These are phyloP conservation scores for Drosophila aff. DNA, from an alignment of 1,140 invertebrate species.

Conservation along the genomic window DNA sequence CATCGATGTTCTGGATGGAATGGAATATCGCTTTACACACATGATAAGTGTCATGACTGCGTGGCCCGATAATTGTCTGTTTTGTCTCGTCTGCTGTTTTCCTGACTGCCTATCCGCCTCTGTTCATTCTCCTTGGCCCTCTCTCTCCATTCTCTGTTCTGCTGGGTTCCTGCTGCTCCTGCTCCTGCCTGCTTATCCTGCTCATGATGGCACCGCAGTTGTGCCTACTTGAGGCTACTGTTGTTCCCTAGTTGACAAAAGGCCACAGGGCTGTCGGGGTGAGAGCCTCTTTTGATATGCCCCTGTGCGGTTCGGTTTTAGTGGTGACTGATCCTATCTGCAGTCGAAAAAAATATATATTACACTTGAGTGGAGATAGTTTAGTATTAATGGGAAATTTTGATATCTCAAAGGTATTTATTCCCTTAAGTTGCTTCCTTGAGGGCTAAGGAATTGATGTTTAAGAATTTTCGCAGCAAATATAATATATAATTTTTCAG, in stretches of 20 bases:
- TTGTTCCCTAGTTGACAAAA: slow-evolving; percentile 42
- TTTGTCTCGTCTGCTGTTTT: slow-evolving; percentile 45
- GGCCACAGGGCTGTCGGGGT: slow-evolving; percentile 15
- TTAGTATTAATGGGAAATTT: neutral
- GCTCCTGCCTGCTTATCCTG: slow-evolving; percentile 34
- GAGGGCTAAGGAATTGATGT: neutral
- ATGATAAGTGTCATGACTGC: slow-evolving; percentile 59
- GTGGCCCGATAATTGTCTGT: slow-evolving; percentile 73
- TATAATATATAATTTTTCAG: neutral
- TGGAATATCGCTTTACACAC: slow-evolving; percentile 72
- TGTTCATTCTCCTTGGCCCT: slow-evolving; percentile 16
- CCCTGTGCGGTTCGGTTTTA: slow-evolving; percentile 34
- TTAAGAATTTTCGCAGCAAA: neutral
- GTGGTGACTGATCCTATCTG: slow-evolving; percentile 41
- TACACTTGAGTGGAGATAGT: too few species aligned
- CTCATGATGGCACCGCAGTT: slow-evolving; percentile 38
- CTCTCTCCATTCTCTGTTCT: neutral
- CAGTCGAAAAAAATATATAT: slow-evolving; percentile 15
- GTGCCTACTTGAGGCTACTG: slow-evolving; percentile 46
- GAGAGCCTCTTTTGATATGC: slow-evolving; percentile 21
- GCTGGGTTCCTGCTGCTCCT: slow-evolving; percentile 2
- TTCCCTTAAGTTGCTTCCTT: too few species aligned
- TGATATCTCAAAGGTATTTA: neutral
- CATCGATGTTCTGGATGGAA: slow-evolving; percentile 43
- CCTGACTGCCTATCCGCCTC: slow-evolving; percentile 29